Percentiles rank a stretch among this genome's conserved stretches.
Evolutionary conservation across 2,797 vertebrate species (phyloP).

Genomic region (Anniella stebbinsi): DNA sequence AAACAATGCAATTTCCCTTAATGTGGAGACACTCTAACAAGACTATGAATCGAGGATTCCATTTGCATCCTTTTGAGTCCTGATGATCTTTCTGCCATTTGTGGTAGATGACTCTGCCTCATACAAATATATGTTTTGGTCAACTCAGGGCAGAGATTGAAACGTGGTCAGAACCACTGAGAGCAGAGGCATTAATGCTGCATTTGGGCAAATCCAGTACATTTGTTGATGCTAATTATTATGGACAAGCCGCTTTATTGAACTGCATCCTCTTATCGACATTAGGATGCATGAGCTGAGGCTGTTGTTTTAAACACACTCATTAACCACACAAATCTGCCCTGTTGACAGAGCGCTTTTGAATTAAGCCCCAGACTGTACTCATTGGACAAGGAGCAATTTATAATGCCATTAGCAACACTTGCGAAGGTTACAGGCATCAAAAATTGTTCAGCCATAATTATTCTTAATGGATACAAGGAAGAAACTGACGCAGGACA

Average conservation of each 20-base stretch:
- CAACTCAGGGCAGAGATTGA: slow-evolving; percentile 4
- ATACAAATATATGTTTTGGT: neutral
- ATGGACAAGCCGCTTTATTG: slow-evolving; percentile 99
- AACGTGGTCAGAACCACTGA: slow-evolving; percentile 59
- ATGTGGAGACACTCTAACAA: neutral
- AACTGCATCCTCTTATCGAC: slow-evolving; percentile 96
- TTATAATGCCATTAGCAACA: slow-evolving; percentile 99
- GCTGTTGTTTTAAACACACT: slow-evolving; percentile 99
- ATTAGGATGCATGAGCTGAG: slow-evolving; percentile 99
- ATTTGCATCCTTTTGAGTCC: neutral
- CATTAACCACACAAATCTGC: slow-evolving; percentile 99
- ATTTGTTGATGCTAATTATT: slow-evolving; percentile 98
- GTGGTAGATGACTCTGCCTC: neutral
- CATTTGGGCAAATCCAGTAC: slow-evolving; percentile 85
- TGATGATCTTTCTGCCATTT: neutral
- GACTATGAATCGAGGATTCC: no score
- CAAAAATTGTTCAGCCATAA: slow-evolving; percentile 99
- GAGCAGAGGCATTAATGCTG: slow-evolving; percentile 75
- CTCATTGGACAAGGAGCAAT: slow-evolving; percentile 99
- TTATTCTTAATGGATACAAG: slow-evolving; percentile 99
- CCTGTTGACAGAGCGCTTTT: slow-evolving; percentile 99
- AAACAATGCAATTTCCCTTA: no score
- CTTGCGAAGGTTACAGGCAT: slow-evolving; percentile 99
- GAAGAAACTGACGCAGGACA: slow-evolving; percentile 98
- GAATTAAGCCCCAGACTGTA: slow-evolving; percentile 98